Evolutionary conservation across 2,888 invertebrate genomes (phyloP).

Genomic region (Papilio gigon): DNA sequence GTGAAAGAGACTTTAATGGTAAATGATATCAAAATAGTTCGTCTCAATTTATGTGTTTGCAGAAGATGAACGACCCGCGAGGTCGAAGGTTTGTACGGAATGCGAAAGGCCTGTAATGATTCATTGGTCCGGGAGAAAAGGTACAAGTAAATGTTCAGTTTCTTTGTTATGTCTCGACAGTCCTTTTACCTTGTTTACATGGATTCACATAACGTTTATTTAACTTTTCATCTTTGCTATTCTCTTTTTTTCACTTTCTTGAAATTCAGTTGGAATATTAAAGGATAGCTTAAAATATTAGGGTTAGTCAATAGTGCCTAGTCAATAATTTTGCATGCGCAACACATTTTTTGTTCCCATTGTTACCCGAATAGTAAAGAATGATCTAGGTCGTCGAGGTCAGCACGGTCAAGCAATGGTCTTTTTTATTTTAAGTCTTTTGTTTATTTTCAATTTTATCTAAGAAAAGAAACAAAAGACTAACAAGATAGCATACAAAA

Average conservation of each 20-base stretch:
- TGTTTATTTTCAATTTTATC: neutral
- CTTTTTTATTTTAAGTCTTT: neutral
- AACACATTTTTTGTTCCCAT: neutral
- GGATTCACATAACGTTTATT: neutral
- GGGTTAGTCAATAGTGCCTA: neutral
- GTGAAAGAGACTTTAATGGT: too few species aligned
- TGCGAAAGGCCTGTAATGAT: constrained; percentile 60
- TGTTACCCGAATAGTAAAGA: neutral
- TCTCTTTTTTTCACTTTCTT: neutral
- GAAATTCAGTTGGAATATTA: too few species aligned
- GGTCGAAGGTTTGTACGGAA: constrained; percentile 66
- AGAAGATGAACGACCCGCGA: constrained; percentile 76
- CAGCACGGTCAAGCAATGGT: neutral
- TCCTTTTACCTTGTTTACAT: neutral
- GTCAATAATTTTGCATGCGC: neutral
- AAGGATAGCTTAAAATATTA: neutral
- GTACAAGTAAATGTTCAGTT: constrained; percentile 27
- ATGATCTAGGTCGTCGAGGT: neutral
- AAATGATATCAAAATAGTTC: too few species aligned
- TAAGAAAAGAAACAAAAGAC: too few species aligned
- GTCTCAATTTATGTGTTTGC: constrained; percentile 9
- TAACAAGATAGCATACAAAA: too few species aligned
- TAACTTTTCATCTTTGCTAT: neutral
- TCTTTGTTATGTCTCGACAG: constrained; percentile 16
- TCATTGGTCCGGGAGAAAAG: constrained; percentile 53